These are phyloP conservation scores for Drepana falcataria DNA, from an alignment of 2,888 invertebrate genomes.

Conservation along the genomic window DNA sequence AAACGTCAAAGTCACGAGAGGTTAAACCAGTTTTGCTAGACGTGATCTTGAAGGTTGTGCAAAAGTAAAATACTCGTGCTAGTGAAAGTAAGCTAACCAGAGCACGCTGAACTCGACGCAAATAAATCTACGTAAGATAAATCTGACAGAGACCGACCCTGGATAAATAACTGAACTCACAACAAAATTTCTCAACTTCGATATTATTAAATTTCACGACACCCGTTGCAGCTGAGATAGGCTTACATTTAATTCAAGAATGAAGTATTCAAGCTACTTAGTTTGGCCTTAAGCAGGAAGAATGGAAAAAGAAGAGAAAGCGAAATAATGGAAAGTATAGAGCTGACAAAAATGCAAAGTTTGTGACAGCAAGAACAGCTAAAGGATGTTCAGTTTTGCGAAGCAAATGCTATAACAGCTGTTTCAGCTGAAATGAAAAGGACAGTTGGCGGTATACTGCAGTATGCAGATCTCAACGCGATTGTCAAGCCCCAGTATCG, in stretches of 20 bases:
- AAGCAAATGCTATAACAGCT: too few species aligned
- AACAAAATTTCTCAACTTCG: constrained; percentile 14
- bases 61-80: constrained; percentile 25
- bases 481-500: constrained; percentile 53
- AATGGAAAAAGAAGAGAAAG: too few species aligned
- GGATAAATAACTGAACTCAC: constrained; percentile 17
- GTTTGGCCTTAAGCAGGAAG: too few species aligned
- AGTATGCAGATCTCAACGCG: constrained; percentile 39
- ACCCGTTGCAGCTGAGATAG: constrained; percentile 10
- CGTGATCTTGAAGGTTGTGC: constrained; percentile 36
- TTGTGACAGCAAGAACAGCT: too few species aligned
- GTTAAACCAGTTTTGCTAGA: constrained; percentile 34
- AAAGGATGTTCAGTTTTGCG: too few species aligned
- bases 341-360: too few species aligned
- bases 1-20: constrained; percentile 21
- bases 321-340: too few species aligned
- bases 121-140: constrained; percentile 23
- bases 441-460: constrained; percentile 14
- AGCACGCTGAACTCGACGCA: constrained; percentile 17
- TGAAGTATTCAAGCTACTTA: too few species aligned
- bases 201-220: constrained; percentile 1
- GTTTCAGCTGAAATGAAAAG: background rate
- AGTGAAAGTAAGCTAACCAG: constrained; percentile 42
- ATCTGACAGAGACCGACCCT: constrained; percentile 12
- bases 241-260: too few species aligned